These are phyloP conservation scores for Enhydra lutris DNA, from an alignment of 2,113 vertebrate species.

Conservation along the genomic window DNA sequence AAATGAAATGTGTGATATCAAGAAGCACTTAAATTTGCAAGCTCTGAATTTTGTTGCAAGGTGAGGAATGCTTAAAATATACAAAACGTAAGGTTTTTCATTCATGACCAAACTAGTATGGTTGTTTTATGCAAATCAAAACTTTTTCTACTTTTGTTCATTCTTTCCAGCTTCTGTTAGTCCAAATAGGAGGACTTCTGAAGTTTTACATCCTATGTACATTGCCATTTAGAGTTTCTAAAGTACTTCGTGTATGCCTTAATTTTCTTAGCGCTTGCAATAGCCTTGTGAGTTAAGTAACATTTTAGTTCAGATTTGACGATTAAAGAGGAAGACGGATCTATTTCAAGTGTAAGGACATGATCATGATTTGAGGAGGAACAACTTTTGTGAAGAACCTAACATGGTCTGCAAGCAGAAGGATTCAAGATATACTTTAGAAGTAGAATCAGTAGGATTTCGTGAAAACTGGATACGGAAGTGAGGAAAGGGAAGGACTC, in stretches of 20 bases:
- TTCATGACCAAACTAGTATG: neutral
- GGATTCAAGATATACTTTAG: neutral
- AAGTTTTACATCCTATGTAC: neutral
- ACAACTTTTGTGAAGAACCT: neutral
- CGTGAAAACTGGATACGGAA: neutral
- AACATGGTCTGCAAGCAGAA: neutral
- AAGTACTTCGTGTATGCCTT: neutral
- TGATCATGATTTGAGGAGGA: neutral
- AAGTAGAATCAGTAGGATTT: neutral
- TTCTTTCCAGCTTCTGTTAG: neutral
- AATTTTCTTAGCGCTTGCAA: neutral
- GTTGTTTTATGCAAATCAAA: neutral
- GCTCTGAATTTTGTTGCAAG: neutral
- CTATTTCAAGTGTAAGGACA: neutral
- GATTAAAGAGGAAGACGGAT: neutral
- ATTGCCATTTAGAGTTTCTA: neutral
- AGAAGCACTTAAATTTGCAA: neutral
- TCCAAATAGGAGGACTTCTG: neutral
- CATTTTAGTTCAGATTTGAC: neutral
- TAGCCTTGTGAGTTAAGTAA: neutral
- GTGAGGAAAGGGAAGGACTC: neutral
- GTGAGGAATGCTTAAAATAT: neutral
- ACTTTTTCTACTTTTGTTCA: neutral
- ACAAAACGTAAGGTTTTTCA: neutral
- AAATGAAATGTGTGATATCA: neutral